Base-by-base conservation (phyloP, 1,140 invertebrate species). In the Zaprionus taronus region DNA sequence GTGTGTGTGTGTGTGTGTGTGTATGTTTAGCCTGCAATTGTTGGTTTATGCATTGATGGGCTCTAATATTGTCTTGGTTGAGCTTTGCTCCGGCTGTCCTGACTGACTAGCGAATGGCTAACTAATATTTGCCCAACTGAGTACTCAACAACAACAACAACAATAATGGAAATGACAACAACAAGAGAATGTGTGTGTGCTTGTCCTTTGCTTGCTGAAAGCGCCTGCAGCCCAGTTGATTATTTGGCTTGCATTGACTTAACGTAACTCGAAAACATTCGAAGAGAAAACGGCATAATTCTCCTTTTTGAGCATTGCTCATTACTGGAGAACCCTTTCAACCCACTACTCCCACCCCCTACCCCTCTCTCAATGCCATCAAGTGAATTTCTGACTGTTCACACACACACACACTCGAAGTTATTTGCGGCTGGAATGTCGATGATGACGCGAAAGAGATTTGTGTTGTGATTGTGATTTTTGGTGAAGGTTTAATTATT, bases 381-480 rank as follows among this genome's bases (percentile, higher is more conserved):
- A 47, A 47, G 41, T 15, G 14, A 7, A 17, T 44, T 44, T 41
- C 36, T 38, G 4, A 5, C 36, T 41, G 38, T 49, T 20, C 17
- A 49, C 44, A 7, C 17, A 49, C 17, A 49, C 47, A 12, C 44
- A 5, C 20, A 49, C 2, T 20, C 11, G 1, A 12, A 22, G 14
- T 41, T 5, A 41, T 41, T 15, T 15, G 38, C 12, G 38, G 12
- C 20, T 24, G 17, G 20, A 51, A 51, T 51, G 20, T 14, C 41
- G n/a, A 83, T 81, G 81, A 81, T 87, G 84, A 89, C 89, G 55
- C 72, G 72, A 83, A 80, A 78, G 61, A 62, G 81, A 89, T 89
- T 83, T 86, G 14, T n/a, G 22, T 65, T 71, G 28, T 47, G 68
- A 69, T 72, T 84, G 81, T 68, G 84, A 89, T 89, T 87, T 90